Conservation (phyloP, 1,140 invertebrate genomes). For the Acromyrmex heyeri region DNA sequence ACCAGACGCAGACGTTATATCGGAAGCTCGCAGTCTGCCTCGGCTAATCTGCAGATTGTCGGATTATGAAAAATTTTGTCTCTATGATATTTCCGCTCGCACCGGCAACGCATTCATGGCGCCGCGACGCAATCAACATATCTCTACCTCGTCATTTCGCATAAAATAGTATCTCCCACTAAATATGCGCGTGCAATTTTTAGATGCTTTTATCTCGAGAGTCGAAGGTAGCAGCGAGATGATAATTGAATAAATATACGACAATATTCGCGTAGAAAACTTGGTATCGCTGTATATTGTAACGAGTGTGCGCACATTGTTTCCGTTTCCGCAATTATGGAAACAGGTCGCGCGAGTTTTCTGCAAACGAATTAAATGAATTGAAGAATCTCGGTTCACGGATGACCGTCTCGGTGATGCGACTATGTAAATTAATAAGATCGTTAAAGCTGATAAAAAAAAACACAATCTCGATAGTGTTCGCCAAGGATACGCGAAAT, state of each 20-base stretch:
- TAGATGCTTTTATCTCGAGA: background rate
- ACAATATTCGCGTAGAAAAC: background rate
- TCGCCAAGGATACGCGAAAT: background rate
- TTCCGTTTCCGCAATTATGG: constrained; percentile 3
- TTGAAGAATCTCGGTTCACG: constrained; percentile 27
- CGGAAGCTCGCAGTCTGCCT: constrained; percentile 48
- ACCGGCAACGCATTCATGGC: background rate
- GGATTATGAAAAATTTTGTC: constrained; percentile 59
- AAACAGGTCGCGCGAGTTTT: constrained; percentile 38
- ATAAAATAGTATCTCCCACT: constrained; percentile 9
- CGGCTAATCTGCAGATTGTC: constrained; percentile 62
- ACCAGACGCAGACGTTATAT: constrained; percentile 16
- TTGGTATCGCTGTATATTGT: constrained; percentile 8
- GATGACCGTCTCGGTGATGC: background rate
- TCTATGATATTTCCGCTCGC: constrained; percentile 19
- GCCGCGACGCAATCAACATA: background rate
- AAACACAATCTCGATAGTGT: background rate
- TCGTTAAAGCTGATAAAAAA: background rate
- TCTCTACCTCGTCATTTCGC: background rate
- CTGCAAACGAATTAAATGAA: constrained; percentile 40
- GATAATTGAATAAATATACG: constrained; percentile 58
- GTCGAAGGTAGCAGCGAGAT: background rate
- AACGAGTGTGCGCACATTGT: background rate
- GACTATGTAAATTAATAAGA: constrained; percentile 25
- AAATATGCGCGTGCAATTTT: constrained; percentile 29